Percentiles rank a stretch among this genome's conserved stretches.
phyloP scores from a whole-genome alignment of 2,888 invertebrate species.

The Urechis unicinctus region DNA sequence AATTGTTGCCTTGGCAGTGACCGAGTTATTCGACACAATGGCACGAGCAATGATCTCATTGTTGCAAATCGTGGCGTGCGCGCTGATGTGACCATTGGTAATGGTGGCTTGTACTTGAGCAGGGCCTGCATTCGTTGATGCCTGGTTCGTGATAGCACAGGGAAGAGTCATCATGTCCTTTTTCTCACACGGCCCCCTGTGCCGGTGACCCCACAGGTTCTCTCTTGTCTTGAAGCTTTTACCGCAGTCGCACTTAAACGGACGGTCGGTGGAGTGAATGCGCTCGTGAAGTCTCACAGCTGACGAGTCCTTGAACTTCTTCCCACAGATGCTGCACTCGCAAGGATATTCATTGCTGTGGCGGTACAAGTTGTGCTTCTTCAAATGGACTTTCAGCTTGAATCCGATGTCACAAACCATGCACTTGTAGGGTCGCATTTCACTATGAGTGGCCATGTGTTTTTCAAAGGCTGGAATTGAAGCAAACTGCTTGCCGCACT shows the following conservation, averaged over 20 bases:
- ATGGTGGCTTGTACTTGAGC: slow-evolving; percentile 7
- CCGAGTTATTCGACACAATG: slow-evolving; percentile 1
- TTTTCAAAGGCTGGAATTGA: slow-evolving; percentile 17
- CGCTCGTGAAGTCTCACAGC: slow-evolving; percentile 24
- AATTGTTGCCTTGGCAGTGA: slow-evolving; percentile 4
- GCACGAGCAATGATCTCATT: slow-evolving; percentile 1
- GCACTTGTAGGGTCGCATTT: slow-evolving; percentile 21
- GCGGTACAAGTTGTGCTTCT: slow-evolving; percentile 26
- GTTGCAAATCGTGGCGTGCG: slow-evolving; percentile 1
- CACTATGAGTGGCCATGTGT: slow-evolving; percentile 19
- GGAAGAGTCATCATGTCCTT: not conserved
- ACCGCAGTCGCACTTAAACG: slow-evolving; percentile 21
- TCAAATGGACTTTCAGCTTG: slow-evolving; percentile 26
- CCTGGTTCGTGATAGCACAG: not conserved
- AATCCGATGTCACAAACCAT: slow-evolving; percentile 20
- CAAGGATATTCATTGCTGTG: slow-evolving; percentile 24
- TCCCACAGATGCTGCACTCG: slow-evolving; percentile 23
- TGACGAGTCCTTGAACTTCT: slow-evolving; percentile 24
- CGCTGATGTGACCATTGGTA: slow-evolving; percentile 2
- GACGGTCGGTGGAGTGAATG: slow-evolving; percentile 21
- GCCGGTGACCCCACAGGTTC: slow-evolving; percentile 26
- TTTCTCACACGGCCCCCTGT: slow-evolving; percentile 21
- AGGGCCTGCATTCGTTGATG: slow-evolving; percentile 4
- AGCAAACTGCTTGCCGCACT: slow-evolving; percentile 20
- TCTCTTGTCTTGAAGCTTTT: slow-evolving; percentile 25